Evolutionary conservation across 2,888 invertebrate genomes (phyloP), one percentile per base, ranked within the genome.

Genomic region (Metellina segmentata): DNA sequence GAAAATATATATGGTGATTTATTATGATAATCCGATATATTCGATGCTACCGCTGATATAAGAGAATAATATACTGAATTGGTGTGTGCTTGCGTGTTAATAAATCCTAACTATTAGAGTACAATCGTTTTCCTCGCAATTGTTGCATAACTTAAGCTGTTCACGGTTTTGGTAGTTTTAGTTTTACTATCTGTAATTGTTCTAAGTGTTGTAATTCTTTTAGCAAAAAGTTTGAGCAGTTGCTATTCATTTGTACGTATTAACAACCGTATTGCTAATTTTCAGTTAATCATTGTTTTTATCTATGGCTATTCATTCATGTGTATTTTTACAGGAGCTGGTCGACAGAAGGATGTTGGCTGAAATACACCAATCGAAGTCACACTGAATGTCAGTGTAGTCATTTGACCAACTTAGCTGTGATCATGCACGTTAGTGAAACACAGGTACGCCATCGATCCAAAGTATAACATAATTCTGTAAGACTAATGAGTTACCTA

Each of bases 381-480:
- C 98, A 98, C 95, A 98, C 98, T 0, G 96, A 97, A 34, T 98
- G 98, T 95, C 96, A 97, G 91, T 98, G 98, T 94, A 97, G 97
- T 93, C 98, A 98, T 94, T 96, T 98, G 93, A 98, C 98, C n/a
- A 98, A 98, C 96, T 98, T 98, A 95, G 98, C 98, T 0, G 96
- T 98, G 89, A 96, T 98, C 70, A 98, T 98, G 98, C 98, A 98
- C 95, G 97, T 98, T 0, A 97, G 96, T n/a, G 93, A 94, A 16
- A 90, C 94, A 2, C 85, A 89, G 88, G 94, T 94, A 94, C 9
- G 74, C 7, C 0, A 6, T 49, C 11, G 6, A n/a, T 74, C 11
- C n/a, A 11, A 74, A 7, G 7, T 61, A 61, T 61, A 61, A 61
- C 16, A 61, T 34, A 34, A 34, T 34, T 34, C 34, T 34, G 34